Percentiles rank a stretch among this genome's conserved stretches.
Conservation (phyloP, 2,113 vertebrate genomes). For the Thalassarche chlororhynchos region DNA sequence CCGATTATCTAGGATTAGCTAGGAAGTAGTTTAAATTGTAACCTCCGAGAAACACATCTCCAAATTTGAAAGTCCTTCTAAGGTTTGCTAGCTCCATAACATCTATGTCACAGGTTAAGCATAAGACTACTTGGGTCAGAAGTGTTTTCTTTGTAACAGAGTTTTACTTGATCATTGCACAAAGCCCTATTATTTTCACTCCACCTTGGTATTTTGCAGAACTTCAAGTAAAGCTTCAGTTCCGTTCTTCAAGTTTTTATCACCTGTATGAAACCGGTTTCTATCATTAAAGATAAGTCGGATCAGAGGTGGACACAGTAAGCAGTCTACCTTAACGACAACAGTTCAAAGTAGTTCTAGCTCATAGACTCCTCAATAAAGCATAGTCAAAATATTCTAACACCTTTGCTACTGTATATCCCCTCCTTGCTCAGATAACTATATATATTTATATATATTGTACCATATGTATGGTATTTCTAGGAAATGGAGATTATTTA, state of each 20-base stretch:
- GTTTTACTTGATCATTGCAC: slow-evolving; percentile 77
- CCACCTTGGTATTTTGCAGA: slow-evolving; percentile 67
- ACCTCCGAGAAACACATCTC: slow-evolving; percentile 47
- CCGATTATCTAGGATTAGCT: slow-evolving; percentile 78
- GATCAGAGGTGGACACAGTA: slow-evolving; percentile 68
- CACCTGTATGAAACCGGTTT: slow-evolving; percentile 45
- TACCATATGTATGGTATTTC: slow-evolving; percentile 31
- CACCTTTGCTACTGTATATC: slow-evolving; percentile 36
- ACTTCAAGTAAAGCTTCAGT: slow-evolving; percentile 77
- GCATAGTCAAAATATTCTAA: slow-evolving; percentile 50
- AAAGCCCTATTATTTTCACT: slow-evolving; percentile 73
- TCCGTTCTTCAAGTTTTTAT: slow-evolving; percentile 73
- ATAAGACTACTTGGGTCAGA: slow-evolving; percentile 59
- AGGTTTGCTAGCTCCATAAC: slow-evolving; percentile 64
- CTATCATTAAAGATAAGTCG: slow-evolving; percentile 36
- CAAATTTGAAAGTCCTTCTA: slow-evolving; percentile 66
- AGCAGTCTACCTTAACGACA: slow-evolving; percentile 60
- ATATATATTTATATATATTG: background rate
- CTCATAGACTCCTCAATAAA: slow-evolving; percentile 41
- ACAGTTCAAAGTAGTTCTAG: slow-evolving; percentile 48
- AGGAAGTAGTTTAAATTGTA: slow-evolving; percentile 74
- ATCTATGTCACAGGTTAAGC: slow-evolving; percentile 62
- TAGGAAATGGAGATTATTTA: slow-evolving; percentile 72
- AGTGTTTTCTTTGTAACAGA: slow-evolving; percentile 65
- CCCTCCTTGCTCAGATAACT: slow-evolving; percentile 26